Conservation (phyloP, 1,140 invertebrate species). For the Panagrolaimus sp. region DNA sequence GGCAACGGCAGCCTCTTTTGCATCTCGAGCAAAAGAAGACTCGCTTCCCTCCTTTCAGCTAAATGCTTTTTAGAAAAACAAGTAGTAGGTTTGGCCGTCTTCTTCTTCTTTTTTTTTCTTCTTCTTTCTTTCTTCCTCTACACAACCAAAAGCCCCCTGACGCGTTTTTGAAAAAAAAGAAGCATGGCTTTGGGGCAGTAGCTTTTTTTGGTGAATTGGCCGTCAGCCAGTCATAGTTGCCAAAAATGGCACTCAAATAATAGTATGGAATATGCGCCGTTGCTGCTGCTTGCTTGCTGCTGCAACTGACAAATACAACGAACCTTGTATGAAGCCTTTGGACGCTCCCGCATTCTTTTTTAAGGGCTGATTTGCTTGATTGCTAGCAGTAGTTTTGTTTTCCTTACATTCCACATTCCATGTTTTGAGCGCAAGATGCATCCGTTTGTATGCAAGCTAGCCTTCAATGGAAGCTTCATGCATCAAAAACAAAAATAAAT, state of each 20-base stretch:
- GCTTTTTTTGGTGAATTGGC: neutral
- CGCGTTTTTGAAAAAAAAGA: neutral
- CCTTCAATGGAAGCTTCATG: too few relatives aligned
- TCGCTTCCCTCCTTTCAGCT: too few relatives aligned
- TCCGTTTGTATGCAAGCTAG: too few relatives aligned
- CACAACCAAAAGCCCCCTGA: neutral
- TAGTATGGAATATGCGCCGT: neutral
- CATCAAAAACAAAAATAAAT: too few relatives aligned
- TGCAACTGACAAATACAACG: slow-evolving; percentile 14
- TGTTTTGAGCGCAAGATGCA: too few relatives aligned
- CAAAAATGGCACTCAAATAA: slow-evolving; percentile 9
- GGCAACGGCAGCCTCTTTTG: too few relatives aligned
- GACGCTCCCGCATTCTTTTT: neutral
- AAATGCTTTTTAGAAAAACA: neutral
- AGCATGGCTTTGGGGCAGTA: neutral
- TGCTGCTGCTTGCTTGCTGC: neutral
- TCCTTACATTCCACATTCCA: too few relatives aligned
- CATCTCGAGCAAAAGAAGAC: too few relatives aligned
- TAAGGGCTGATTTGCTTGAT: slow-evolving; percentile 14
- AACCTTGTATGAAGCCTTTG: neutral
- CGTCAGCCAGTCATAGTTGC: slow-evolving; percentile 2
- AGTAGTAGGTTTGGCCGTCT: neutral
- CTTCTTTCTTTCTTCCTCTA: neutral
- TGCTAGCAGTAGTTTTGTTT: neutral
- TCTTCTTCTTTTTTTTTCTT: neutral